Conservation (phyloP, 37 sponge, comb jelly and placozoan genomes). For the Crambe crambe region DNA sequence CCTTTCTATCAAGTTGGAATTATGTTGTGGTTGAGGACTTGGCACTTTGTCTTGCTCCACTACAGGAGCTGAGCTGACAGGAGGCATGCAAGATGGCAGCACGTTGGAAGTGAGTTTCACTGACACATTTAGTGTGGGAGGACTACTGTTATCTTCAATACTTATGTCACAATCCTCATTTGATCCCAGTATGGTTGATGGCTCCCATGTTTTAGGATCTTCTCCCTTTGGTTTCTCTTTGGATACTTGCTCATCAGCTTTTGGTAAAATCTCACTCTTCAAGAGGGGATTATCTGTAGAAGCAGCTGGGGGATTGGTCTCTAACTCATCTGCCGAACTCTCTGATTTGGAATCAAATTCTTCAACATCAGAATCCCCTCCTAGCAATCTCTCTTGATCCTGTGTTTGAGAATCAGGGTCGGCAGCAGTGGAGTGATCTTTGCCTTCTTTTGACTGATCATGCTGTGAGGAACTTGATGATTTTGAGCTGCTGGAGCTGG, state of each 20-base stretch:
- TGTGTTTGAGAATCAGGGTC: neutral
- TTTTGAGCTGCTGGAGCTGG: constrained; percentile 19
- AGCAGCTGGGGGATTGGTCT: neutral
- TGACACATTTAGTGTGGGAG: constrained; percentile 20
- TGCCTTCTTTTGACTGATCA: neutral
- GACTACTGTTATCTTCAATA: neutral
- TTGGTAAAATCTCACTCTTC: neutral
- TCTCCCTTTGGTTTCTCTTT: too few species aligned
- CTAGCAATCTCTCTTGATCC: neutral
- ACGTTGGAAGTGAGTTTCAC: neutral
- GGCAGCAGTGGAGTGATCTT: neutral
- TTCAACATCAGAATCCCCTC: constrained; percentile 43
- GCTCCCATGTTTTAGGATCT: too few species aligned
- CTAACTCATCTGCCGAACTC: constrained; percentile 2
- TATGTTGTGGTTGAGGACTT: too few species aligned
- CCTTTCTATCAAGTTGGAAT: neutral
- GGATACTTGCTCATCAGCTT: neutral
- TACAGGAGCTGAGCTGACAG: neutral
- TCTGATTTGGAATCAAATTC: constrained; percentile 63
- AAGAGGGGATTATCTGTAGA: neutral
- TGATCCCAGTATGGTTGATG: neutral
- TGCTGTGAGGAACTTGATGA: neutral
- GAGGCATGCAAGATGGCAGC: neutral
- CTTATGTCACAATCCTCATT: neutral
- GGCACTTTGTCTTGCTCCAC: neutral